Base-by-base conservation (phyloP, 2,888 invertebrate species). In the Erannis defoliaria region DNA sequence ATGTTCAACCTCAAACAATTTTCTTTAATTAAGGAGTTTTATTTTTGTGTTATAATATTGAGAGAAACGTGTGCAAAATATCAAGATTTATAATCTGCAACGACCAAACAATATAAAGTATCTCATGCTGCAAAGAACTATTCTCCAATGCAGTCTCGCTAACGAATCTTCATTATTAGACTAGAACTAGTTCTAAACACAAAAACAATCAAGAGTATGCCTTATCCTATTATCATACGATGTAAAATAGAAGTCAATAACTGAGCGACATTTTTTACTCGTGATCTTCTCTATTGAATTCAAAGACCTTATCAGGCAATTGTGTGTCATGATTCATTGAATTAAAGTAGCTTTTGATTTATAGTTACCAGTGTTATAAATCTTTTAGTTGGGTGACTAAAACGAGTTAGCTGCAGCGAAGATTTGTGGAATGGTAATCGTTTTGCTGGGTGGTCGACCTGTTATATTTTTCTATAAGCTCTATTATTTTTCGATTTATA, bases 381-480 rank as follows among this genome's bases (percentile, higher is more conserved):
- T 51, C 33, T 48, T 56, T 57, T 55, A 49, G 23, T 48, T 40
- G 14, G 51, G 23, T n/a, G 21, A 62, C 53, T 48, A 58, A 63
- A 68, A 60, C 61, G 48, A 63, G 61, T 62, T 62, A 57, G 64
- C 58, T 58, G 55, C 35, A 43, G 55, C 35, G 61, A 59, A 62
- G 62, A 67, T 63, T 67, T 67, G 64, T 66, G 59, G 67, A 67
- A 59, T 61, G 59, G 62, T 70, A 70, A 66, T 64, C 48, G 66
- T 48, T 61, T 55, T 35, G 54, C 23, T 63, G 70, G 67, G 67
- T 67, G 70, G 67, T 63, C 70, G 62, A 59, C 62, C 62, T 62
- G 61, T 59, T 38, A 35, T 38, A 19, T 26, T 33, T 23, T 33
- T 45, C 21, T 45, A 54, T 56, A 37, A 54, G 29, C n/a, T 45